A percentile compares a stretch with the other conserved stretches of the same genome.
These are phyloP conservation scores for Scolopax rusticola DNA, from an alignment of 2,797 vertebrate species.

Conservation along the genomic window DNA sequence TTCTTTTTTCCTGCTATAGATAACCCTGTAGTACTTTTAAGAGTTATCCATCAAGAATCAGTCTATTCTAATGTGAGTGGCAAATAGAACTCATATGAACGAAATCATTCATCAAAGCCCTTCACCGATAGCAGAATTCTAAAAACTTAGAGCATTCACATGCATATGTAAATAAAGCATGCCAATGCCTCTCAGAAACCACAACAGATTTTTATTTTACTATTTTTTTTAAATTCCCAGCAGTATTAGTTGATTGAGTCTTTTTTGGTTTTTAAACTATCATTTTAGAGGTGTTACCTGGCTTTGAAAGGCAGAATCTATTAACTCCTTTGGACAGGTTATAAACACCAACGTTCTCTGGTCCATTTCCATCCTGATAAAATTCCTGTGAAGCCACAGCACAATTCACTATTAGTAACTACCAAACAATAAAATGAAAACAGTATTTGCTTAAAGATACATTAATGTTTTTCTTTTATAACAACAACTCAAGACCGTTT, in stretches of 20 bases:
- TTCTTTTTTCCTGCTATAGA: not conserved
- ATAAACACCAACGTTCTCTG: conserved; percentile 97
- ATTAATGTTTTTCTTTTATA: not conserved
- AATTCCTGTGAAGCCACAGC: conserved; percentile 87
- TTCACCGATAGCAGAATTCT: not conserved
- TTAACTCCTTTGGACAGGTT: conserved; percentile 98
- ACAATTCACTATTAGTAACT: not conserved
- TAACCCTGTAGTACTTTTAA: not conserved
- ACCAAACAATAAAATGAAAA: not conserved
- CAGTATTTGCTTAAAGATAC: not conserved
- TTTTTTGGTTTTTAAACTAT: not conserved
- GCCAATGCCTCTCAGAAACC: not conserved
- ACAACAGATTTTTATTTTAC: not conserved
- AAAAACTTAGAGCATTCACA: not conserved
- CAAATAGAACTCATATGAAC: not conserved
- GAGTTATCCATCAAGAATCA: not conserved
- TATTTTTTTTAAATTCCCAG: not conserved
- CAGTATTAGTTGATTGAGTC: not conserved
- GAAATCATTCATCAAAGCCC: not conserved
- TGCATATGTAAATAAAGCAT: not conserved
- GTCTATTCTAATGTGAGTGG: not conserved
- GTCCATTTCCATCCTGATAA: conserved; percentile 96
- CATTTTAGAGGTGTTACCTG: conserved; percentile 82
- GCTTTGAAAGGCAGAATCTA: conserved; percentile 98
- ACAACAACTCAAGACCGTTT: not conserved